These are phyloP conservation scores for Allobates femoralis DNA, from an alignment of 2,797 vertebrate species.

Conservation along the genomic window DNA sequence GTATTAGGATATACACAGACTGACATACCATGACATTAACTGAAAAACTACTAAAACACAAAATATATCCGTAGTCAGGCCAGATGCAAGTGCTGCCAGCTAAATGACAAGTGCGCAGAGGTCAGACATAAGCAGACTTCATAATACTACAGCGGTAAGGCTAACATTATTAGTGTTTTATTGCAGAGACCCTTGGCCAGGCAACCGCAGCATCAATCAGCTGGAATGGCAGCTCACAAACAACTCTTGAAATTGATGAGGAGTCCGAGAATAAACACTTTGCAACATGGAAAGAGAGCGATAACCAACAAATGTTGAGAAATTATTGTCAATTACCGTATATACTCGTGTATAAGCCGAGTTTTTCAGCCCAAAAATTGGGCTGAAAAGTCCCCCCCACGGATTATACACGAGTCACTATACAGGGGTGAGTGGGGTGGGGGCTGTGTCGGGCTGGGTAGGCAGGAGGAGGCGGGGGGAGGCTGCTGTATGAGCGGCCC, in stretches of 20 bases:
- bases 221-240: slow-evolving; percentile 16
- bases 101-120: slow-evolving; percentile 13
- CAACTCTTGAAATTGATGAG: neutral
- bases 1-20: no score
- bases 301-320: neutral
- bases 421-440: no score
- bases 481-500: no score
- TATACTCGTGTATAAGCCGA: no score
- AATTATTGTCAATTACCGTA: no score
- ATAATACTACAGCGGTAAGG: neutral
- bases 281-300: neutral
- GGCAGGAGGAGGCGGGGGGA: no score
- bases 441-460: no score
- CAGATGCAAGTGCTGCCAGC: neutral
- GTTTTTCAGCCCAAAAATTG: no score
- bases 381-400: no score
- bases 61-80: neutral
- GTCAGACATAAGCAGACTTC: slow-evolving; percentile 16
- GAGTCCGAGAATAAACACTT: neutral
- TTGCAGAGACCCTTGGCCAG: neutral
- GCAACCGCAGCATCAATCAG: slow-evolving; percentile 7
- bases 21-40: neutral
- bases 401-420: no score
- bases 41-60: neutral
- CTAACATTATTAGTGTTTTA: neutral